Base-by-base conservation (phyloP, 37 sponge, comb jelly and placozoan species). In the Oopsacas minuta region DNA sequence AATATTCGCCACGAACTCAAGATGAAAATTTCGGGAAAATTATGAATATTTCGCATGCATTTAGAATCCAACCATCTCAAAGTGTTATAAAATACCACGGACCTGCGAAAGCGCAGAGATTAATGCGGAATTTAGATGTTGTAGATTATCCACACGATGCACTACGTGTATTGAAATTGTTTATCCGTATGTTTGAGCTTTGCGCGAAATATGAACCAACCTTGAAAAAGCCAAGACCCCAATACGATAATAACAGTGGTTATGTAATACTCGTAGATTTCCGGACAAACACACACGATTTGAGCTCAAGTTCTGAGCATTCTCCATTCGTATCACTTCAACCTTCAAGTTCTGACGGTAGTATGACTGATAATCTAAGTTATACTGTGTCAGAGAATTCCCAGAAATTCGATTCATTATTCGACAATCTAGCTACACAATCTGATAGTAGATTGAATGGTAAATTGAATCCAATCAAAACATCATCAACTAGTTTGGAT, bases 71-170 rank as follows among this genome's bases (percentile, higher is more conserved):
- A 12, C 17, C 75, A 20, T 32, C 22, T 61, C 3, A 61, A 3
- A 61, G 75, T 61, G 30, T 61, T n/a, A n/a, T 61, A 7, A 61
- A 61, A 12, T 61, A 61, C 30, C 30, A 61, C 28, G 75, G 75
- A 61, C 75, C 75, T 32, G 75, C 75, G 75, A 61, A 61, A 61
- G 75, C 75, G 75, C 75, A 61, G 75, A 61, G 30, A 61, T n/a
- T 61, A 25, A 61, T 61, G 75, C 75, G 75, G 28, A 61, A 61
- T 61, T 61, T 61, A 61, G 75, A 61, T 12, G 75, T 61, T 3
- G 22, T 61, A 61, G 75, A 61, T 10, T 12, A 61, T 61, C 75
- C 75, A 12, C 75, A 61, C 32, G 75, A 61, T 61, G 75, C 75
- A 61, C 30, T 20, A n/a, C 75, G 75, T 25, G 75, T 61, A 3